phyloP scores from a whole-genome alignment of 2,113 vertebrate genomes.

The Pomatostomus ruficeps region DNA sequence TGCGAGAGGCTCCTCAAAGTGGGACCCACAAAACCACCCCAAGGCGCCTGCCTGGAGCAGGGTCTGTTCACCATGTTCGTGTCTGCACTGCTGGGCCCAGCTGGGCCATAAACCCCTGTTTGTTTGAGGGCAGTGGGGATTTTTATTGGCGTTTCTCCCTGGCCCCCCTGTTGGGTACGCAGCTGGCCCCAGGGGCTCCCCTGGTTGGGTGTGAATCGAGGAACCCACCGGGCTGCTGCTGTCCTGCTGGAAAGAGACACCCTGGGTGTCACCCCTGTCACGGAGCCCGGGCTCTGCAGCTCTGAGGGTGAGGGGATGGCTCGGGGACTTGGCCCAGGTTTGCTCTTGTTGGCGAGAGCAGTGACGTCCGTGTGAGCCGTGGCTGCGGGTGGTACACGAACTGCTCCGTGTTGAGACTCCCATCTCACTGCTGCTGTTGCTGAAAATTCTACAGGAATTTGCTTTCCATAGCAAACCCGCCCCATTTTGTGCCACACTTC shows the following conservation, averaged over 20 bases:
- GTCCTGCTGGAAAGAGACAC: neutral
- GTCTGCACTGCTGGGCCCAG: neutral
- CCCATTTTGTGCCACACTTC: neutral
- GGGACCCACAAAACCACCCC: neutral
- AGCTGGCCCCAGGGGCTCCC: neutral
- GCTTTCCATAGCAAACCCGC: neutral
- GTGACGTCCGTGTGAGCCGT: rapidly evolving
- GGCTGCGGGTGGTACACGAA: neutral
- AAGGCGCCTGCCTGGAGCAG: neutral
- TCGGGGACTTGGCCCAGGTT: neutral
- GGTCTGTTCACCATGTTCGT: rapidly evolving
- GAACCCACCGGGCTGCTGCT: neutral
- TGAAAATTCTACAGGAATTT: neutral
- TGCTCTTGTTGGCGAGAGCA: neutral
- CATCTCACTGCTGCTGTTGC: neutral
- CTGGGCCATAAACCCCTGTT: neutral
- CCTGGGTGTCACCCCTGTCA: neutral
- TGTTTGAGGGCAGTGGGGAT: neutral
- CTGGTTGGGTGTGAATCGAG: rapidly evolving
- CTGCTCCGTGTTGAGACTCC: neutral
- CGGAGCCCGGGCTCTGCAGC: neutral
- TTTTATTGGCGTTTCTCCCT: rapidly evolving
- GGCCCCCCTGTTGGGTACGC: rapidly evolving
- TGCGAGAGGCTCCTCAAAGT: neutral
- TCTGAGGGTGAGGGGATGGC: neutral